These are phyloP conservation scores for Exocentrus adspersus DNA, from an alignment of 2,888 invertebrate genomes.

Conservation along the genomic window DNA sequence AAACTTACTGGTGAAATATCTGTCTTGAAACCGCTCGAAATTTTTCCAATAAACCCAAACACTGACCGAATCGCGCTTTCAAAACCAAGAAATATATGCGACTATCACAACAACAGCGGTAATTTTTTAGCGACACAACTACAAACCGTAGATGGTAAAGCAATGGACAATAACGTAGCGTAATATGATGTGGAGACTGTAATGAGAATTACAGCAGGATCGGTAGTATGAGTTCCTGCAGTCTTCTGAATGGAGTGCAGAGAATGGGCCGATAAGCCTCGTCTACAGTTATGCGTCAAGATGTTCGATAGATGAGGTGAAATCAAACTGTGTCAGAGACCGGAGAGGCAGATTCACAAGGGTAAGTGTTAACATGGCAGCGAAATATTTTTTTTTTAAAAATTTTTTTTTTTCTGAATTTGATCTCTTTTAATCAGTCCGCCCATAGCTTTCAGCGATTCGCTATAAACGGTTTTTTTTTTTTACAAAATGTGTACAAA, in stretches of 20 bases:
- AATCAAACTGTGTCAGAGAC: background rate
- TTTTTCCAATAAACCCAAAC: constrained; percentile 16
- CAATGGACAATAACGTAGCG: constrained; percentile 16
- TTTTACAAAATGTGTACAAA: too few species aligned
- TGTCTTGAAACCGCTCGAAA: background rate
- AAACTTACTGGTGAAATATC: background rate
- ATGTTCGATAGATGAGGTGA: background rate
- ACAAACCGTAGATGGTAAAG: background rate
- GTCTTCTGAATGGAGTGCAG: constrained; percentile 20
- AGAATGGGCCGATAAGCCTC: background rate
- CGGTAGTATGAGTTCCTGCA: constrained; percentile 12
- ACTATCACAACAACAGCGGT: constrained; percentile 11
- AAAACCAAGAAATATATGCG: background rate
- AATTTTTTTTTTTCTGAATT: too few species aligned
- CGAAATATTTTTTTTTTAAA: too few species aligned
- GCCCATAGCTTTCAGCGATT: too few species aligned
- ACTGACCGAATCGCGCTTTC: constrained; percentile 6
- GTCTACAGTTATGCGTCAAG: background rate
- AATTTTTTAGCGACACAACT: constrained; percentile 9
- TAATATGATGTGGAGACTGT: background rate
- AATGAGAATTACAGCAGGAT: background rate
- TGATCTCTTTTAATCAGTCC: too few species aligned
- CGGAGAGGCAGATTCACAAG: background rate
- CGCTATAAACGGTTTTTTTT: too few species aligned
- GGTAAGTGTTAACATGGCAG: too few species aligned